Percentiles rank a stretch among this genome's conserved stretches.
Conservation (phyloP, 2,888 invertebrate species). For the Drosophila subquinaria region DNA sequence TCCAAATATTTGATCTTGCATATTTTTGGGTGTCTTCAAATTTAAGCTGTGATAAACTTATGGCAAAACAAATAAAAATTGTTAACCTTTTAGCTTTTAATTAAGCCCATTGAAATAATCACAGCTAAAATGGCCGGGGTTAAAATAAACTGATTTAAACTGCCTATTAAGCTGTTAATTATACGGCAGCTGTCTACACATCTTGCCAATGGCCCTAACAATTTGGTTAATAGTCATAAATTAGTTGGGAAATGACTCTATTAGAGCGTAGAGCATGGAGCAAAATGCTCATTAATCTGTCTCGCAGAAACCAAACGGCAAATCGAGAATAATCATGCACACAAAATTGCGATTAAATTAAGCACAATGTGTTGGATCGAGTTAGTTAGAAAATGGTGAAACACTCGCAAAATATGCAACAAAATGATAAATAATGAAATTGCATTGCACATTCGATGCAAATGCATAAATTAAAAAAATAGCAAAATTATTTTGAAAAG, state of each 20-base stretch:
- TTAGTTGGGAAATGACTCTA: slow-evolving; percentile 54
- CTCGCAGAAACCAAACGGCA: slow-evolving; percentile 16
- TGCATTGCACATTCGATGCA: slow-evolving; percentile 63
- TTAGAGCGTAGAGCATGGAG: slow-evolving; percentile 21
- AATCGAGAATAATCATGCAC: slow-evolving; percentile 39
- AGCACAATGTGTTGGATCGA: slow-evolving; percentile 24
- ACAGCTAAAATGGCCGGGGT: slow-evolving; percentile 5
- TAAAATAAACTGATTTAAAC: slow-evolving; percentile 25
- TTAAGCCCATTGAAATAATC: slow-evolving; percentile 23
- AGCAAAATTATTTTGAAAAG: neutral
- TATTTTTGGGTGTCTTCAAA: slow-evolving; percentile 30
- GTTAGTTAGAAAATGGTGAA: slow-evolving; percentile 59
- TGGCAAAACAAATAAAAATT: slow-evolving; percentile 3
- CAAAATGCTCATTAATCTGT: slow-evolving; percentile 32
- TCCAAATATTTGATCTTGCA: neutral
- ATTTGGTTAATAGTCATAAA: slow-evolving; percentile 55
- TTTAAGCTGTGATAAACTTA: neutral
- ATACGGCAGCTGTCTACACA: slow-evolving; percentile 1
- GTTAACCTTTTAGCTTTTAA: slow-evolving; percentile 13
- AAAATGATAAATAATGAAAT: slow-evolving; percentile 54
- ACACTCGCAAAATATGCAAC: slow-evolving; percentile 34
- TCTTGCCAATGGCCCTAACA: slow-evolving; percentile 20
- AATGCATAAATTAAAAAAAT: slow-evolving; percentile 21
- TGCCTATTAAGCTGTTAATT: slow-evolving; percentile 27
- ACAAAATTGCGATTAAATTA: slow-evolving; percentile 31